phyloP scores from a whole-genome alignment of 2,797 vertebrate species.

The Peromyscus attwateri region DNA sequence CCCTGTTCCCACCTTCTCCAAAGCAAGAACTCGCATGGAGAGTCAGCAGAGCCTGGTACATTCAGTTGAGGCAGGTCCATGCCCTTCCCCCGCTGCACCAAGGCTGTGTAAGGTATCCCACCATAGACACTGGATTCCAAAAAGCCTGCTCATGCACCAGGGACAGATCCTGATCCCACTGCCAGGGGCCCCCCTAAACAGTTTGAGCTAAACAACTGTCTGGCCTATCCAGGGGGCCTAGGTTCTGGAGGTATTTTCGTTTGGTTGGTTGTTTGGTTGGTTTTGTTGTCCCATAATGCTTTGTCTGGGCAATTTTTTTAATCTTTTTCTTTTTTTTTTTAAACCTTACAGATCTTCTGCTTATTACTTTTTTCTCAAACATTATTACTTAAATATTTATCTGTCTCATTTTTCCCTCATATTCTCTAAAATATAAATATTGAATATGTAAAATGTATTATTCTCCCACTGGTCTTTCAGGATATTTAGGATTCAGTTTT shows the following conservation, averaged over 20 bases:
- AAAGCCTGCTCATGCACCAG: too few species aligned
- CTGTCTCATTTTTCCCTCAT: neutral
- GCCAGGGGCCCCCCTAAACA: too few species aligned
- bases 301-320: neutral
- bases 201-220: too few species aligned
- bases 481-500: neutral
- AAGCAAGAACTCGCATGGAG: too few species aligned
- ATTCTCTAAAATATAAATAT: neutral
- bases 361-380: neutral
- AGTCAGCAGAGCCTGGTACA: too few species aligned
- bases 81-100: too few species aligned
- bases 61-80: too few species aligned
- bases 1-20: too few species aligned
- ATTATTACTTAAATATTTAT: neutral
- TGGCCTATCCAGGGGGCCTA: too few species aligned
- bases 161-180: too few species aligned
- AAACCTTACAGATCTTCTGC: neutral
- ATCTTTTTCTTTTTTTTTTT: neutral
- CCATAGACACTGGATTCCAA: too few species aligned
- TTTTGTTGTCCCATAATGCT: neutral
- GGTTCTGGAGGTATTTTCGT: neutral
- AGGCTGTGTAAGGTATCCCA: too few species aligned
- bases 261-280: neutral
- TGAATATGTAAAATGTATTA: neutral
- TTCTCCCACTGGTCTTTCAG: neutral